These are phyloP conservation scores for Tuberolachnus salignus DNA, from an alignment of 2,888 invertebrate species.

Conservation along the genomic window DNA sequence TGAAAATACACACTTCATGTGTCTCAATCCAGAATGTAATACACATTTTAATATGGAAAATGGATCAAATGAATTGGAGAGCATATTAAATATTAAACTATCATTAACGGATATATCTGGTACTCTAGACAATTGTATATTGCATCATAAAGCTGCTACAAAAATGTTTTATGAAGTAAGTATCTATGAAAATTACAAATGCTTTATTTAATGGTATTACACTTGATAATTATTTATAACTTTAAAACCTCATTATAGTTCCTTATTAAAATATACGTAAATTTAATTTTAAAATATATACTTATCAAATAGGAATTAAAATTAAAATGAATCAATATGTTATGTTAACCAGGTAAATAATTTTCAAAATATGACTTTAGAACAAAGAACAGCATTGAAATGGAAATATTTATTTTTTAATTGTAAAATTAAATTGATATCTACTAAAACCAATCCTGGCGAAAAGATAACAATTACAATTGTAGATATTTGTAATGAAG, in stretches of 20 bases:
- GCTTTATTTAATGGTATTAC: neutral
- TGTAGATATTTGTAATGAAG: conserved; percentile 61
- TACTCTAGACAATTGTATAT: conserved; percentile 67
- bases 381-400: conserved; percentile 67
- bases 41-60: conserved; percentile 61
- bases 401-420: conserved; percentile 72
- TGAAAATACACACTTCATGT: conserved; percentile 60
- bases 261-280: neutral
- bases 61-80: conserved; percentile 60
- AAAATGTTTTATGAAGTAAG: conserved; percentile 66
- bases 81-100: conserved; percentile 69
- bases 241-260: too few relatives aligned
- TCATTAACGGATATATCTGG: conserved; percentile 75
- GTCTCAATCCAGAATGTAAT: conserved; percentile 63
- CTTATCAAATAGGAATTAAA: neutral
- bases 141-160: conserved; percentile 69
- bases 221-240: too few relatives aligned
- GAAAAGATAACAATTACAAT: conserved; percentile 61
- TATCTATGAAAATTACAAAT: conserved; percentile 59
- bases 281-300: too few relatives aligned
- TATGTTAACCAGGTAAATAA: conserved; percentile 64
- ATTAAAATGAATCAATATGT: neutral
- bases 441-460: conserved; percentile 60
- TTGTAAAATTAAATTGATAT: conserved; percentile 67
- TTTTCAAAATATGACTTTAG: conserved; percentile 66